Percentiles rank a stretch among this genome's conserved stretches.
Conservation (phyloP, 1,140 invertebrate species). For the Heliconius eleuchia region DNA sequence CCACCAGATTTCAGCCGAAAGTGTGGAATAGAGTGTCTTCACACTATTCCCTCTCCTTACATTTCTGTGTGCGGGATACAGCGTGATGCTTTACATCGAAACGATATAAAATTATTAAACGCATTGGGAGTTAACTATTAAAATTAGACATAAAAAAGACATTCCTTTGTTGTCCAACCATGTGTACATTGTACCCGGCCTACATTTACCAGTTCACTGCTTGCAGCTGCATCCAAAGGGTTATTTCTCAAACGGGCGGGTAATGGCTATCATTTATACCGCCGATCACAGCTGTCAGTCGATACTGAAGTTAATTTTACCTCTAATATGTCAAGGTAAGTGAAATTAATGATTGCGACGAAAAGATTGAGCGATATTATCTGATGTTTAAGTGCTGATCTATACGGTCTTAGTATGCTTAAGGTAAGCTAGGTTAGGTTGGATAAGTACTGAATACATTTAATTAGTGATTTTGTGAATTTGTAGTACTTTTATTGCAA, state of each 20-base stretch:
- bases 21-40: too few species aligned
- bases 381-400: background rate
- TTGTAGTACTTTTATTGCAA: too few species aligned
- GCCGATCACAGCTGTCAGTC: conserved; percentile 54
- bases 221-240: conserved; percentile 60
- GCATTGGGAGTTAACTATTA: background rate
- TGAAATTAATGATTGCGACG: conserved; percentile 15
- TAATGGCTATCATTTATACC: conserved; percentile 63
- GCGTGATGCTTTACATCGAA: too few species aligned
- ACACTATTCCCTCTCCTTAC: too few species aligned
- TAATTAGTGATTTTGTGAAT: too few species aligned
- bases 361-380: conserved; percentile 11
- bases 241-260: conserved; percentile 60
- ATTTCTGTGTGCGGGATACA: too few species aligned
- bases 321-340: conserved; percentile 31
- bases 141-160: conserved; percentile 3
- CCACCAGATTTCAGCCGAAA: too few species aligned
- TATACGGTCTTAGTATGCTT: background rate
- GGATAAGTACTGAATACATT: background rate
- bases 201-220: conserved; percentile 48
- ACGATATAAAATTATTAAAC: background rate
- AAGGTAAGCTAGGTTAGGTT: background rate
- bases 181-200: conserved; percentile 21
- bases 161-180: conserved; percentile 14
- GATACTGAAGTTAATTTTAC: conserved; percentile 47